Base-by-base conservation (phyloP, 2,888 invertebrate species). In the Lymantria dispar region DNA sequence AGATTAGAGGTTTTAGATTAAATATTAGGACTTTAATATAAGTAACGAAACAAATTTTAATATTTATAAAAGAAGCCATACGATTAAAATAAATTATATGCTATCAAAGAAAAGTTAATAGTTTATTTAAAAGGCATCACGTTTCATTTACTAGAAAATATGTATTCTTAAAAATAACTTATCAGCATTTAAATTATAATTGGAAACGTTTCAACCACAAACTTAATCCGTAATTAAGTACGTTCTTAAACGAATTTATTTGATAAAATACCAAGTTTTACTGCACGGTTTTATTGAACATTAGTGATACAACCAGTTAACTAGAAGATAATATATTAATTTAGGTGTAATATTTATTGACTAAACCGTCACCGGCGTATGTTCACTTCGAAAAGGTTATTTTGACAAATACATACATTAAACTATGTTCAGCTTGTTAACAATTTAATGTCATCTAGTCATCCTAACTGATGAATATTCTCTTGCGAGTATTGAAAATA, bases 61-160 rank as follows among this genome's bases (percentile, higher is more conserved):
- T 22, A 22, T 22, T 22, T 22, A 22, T 22, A 22, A 22, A 22
- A 22, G 5, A n/a, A n/a, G n/a, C n/a, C 22, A 22, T 22, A 22
- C 5, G 5, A 22, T 22, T 3, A 22, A 22, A 22, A 22, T 22
- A 22, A 22, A 22, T 22, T 22, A 22, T n/a, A 22, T 5, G 2
- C 22, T 22, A 22, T 22, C 3, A 22, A 22, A 22, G n/a, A 22
- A 22, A 22, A 49, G 48, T 54, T 39, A 10, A 33, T 33, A 10
- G 33, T 33, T 49, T 41, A 49, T 30, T 76, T 76, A 58, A 75
- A 78, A 65, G 63, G 9, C 69, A n/a, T 64, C 47, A 22, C 43
- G 30, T 14, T 42, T 14, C 14, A 14, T 13, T 13, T 30, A 12
- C 9, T 30, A 10, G 1, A 38, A 38, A 38, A 12, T 38, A 38